These are phyloP conservation scores for Enteromius mattozi DNA, from an alignment of 2,797 vertebrate species.

Conservation along the genomic window DNA sequence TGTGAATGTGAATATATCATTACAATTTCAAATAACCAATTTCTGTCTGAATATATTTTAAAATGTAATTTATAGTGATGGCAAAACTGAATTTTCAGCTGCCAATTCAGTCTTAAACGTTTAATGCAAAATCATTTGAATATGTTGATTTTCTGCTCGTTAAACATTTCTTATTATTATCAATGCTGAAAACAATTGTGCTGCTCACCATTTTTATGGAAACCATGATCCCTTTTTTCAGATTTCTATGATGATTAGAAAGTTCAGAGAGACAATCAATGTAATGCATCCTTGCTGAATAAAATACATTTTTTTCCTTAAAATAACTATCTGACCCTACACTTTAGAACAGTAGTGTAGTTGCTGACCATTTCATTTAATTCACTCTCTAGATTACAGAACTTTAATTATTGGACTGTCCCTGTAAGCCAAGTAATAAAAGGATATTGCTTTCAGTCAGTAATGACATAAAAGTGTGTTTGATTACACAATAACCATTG, in stretches of 20 bases:
- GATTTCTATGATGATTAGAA: neutral
- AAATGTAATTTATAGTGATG: neutral
- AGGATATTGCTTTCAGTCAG: neutral
- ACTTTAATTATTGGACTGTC: neutral
- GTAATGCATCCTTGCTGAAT: neutral
- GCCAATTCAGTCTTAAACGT: neutral
- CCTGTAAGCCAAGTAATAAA: conserved; percentile 25
- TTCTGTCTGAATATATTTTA: neutral
- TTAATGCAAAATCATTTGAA: neutral
- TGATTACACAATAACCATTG: conserved; percentile 26
- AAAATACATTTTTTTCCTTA: neutral
- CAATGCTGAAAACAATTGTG: neutral
- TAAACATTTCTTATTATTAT: neutral
- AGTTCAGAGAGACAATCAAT: too few species aligned
- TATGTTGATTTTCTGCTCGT: neutral
- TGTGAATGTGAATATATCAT: neutral
- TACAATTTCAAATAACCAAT: neutral
- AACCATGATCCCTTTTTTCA: neutral
- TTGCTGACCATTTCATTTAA: neutral
- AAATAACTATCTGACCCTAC: neutral
- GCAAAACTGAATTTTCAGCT: neutral
- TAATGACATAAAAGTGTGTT: conserved; percentile 23
- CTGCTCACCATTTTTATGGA: neutral
- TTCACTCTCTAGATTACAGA: neutral
- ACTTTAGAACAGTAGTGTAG: neutral